These are phyloP conservation scores for Phengaris arion DNA, from an alignment of 2,888 invertebrate species.

Conservation along the genomic window DNA sequence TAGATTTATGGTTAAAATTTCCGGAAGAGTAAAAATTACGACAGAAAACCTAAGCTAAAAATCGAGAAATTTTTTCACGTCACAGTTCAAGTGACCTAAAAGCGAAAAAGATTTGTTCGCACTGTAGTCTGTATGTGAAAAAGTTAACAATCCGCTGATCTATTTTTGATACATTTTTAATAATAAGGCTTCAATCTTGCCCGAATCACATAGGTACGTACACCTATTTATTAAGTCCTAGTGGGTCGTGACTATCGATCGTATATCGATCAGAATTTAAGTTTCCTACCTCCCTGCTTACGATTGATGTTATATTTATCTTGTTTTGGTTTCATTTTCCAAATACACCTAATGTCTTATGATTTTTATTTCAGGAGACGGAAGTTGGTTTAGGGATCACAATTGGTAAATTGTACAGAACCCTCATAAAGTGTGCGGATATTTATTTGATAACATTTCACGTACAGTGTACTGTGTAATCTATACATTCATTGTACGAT, in stretches of 20 bases:
- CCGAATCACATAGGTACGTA: not conserved
- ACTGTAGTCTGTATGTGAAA: not conserved
- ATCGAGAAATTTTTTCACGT: not conserved
- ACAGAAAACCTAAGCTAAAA: not conserved
- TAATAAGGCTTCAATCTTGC: not conserved
- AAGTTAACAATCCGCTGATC: not conserved
- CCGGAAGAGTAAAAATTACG: not conserved
- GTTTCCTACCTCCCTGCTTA: not conserved
- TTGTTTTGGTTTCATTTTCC: not conserved
- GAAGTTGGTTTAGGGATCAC: not conserved
- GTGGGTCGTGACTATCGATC: not conserved
- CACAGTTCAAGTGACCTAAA: not conserved
- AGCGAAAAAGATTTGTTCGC: not conserved
- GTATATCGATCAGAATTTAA: not conserved
- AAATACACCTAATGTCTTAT: not conserved
- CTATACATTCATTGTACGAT: slow-evolving; percentile 6
- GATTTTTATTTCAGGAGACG: slow-evolving; percentile 3
- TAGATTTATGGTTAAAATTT: not conserved
- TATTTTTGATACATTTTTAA: not conserved
- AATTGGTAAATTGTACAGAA: not conserved
- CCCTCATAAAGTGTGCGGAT: not conserved
- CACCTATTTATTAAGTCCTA: not conserved
- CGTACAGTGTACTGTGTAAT: slow-evolving; percentile 1
- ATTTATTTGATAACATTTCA: not conserved
- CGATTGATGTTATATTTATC: not conserved